Percentiles rank a stretch among this genome's conserved stretches.
phyloP scores from a whole-genome alignment of 2,113 vertebrate species.

The Oophaga pumilio region DNA sequence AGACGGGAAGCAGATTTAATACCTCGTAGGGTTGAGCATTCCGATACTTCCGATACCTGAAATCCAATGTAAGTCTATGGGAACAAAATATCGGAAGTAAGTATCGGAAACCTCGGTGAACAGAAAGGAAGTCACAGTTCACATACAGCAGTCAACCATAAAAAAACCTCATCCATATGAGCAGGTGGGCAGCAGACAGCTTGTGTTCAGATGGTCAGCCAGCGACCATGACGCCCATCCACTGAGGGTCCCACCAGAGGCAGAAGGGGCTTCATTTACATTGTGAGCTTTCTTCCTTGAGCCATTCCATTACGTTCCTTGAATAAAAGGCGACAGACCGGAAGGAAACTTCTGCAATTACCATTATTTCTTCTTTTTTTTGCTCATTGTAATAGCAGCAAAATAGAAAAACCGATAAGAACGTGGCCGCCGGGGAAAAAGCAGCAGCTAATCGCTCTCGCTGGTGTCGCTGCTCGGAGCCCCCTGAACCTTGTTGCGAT shows the following conservation, averaged over 20 bases:
- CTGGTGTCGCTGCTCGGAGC: conserved; percentile 97
- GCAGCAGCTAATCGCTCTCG: conserved; percentile 82
- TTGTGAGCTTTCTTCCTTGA: not conserved
- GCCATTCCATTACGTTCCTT: not conserved
- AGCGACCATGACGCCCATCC: conserved; percentile 24
- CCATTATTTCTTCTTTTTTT: not conserved
- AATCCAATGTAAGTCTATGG: too few species aligned
- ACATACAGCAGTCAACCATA: not conserved
- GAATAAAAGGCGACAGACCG: not conserved
- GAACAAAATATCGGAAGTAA: too few species aligned
- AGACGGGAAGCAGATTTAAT: not conserved
- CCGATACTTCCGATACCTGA: too few species aligned
- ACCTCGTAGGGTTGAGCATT: too few species aligned
- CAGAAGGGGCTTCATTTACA: not conserved
- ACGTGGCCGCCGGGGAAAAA: not conserved
- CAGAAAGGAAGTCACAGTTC: not conserved
- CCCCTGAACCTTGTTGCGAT: conserved; percentile 97
- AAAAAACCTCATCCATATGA: not conserved
- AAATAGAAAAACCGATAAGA: not conserved
- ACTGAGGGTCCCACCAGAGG: not conserved
- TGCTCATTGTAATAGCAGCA: conserved; percentile 32
- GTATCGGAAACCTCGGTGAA: too few species aligned
- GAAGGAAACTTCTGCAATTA: conserved; percentile 2
- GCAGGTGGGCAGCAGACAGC: not conserved
- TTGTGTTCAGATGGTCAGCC: conserved; percentile 34